Base-by-base conservation (phyloP, 1,140 invertebrate species). In the Calliphora vicina region DNA sequence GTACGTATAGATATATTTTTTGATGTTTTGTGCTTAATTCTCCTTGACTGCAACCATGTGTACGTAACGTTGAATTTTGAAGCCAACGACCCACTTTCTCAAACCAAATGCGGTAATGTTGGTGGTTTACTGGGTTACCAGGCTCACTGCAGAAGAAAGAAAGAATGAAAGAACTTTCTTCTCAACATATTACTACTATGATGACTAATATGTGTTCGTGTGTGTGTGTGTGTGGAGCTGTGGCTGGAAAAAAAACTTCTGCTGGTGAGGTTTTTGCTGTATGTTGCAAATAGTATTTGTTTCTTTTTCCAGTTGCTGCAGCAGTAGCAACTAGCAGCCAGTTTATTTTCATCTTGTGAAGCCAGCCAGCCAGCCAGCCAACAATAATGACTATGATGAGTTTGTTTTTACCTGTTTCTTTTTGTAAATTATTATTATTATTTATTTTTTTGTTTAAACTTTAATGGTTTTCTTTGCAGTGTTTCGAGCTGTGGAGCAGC, bases 61-160 rank as follows among this genome's bases (percentile, higher is more conserved):
- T 67, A 67, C n/a, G 61, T 43, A 23, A 20, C 20, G n/a, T 78
- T 45, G 20, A 45, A 23, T 78, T 45, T 78, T 76, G 27, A 78
- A 43, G 35, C 35, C n/a, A 78, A 42, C 74, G 74, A 78, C 74
- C 74, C 74, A 78, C 74, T 78, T 78, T 78, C 74, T 78, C 42
- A 78, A 78, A 78, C 74, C 74, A 45, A 43, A 78, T 78, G 74
- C 74, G 74, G 74, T 43, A 78, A 78, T 78, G 74, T 78, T 78
- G 74, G 74, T 78, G 74, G 29, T 78, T 67, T 78, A 78, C 42
- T 78, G 74, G 74, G 74, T 78, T 78, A 78, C 74, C 74, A 78
- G 74, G 74, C 74, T 78, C 42, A 43, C 35, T 78, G 74, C 74
- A 78, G 74, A 23, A 35, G 6, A 35, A 35, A 35, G 10, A 0